phyloP scores from a whole-genome alignment of 1,140 invertebrate genomes.

The Drosophila tristis region DNA sequence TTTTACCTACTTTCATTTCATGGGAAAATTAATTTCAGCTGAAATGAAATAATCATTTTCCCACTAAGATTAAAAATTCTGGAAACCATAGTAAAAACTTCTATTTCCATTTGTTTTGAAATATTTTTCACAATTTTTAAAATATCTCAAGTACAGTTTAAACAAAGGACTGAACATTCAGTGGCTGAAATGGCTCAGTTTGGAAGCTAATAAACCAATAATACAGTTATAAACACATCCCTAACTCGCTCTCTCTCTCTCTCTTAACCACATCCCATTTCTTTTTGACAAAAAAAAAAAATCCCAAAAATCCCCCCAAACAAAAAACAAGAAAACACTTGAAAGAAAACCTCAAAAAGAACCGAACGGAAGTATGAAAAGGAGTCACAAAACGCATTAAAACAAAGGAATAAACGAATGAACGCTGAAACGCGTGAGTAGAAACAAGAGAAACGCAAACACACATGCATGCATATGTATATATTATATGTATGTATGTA shows the following conservation, averaged over 20 bases:
- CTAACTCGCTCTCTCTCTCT: not conserved
- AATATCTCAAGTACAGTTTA: not conserved
- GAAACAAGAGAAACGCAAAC: slow-evolving; percentile 43
- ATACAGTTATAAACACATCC: not conserved
- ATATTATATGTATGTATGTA: not conserved
- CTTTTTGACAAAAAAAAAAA: slow-evolving; percentile 25
- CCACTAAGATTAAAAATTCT: not conserved
- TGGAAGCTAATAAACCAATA: not conserved
- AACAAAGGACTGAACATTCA: not conserved
- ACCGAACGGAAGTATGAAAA: slow-evolving; percentile 54
- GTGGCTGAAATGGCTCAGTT: not conserved
- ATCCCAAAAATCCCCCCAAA: slow-evolving; percentile 20
- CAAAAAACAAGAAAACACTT: slow-evolving; percentile 33
- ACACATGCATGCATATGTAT: slow-evolving; percentile 10
- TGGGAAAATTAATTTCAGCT: too few relatives aligned
- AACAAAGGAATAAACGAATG: slow-evolving; percentile 9
- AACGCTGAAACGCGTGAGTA: not conserved
- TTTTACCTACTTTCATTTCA: not conserved
- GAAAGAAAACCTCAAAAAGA: slow-evolving; percentile 49
- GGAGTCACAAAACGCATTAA: slow-evolving; percentile 31
- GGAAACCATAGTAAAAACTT: not conserved
- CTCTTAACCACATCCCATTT: slow-evolving; percentile 28
- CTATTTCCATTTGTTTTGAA: too few relatives aligned
- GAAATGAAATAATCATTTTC: too few relatives aligned
- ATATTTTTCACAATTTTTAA: not conserved